Percentiles rank a stretch among this genome's conserved stretches.
Evolutionary conservation across 2,888 invertebrate genomes (phyloP).

Genomic region (Agrotis ipsilon): DNA sequence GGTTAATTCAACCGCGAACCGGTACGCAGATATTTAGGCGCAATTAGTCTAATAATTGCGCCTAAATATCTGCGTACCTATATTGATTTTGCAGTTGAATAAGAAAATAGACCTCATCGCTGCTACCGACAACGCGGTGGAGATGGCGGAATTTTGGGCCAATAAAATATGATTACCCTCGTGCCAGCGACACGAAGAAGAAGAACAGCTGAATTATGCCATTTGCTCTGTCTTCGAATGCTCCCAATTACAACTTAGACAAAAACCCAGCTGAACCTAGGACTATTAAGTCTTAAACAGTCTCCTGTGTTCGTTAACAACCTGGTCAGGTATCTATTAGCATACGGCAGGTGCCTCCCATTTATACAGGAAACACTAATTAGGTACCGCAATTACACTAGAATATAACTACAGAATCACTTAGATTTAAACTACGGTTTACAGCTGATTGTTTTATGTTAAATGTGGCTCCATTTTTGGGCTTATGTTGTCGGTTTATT

Average conservation of each 20-base stretch:
- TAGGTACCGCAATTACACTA: constrained; percentile 48
- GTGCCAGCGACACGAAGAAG: too few species aligned
- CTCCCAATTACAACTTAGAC: neutral
- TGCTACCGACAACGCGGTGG: too few species aligned
- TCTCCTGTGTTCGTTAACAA: constrained; percentile 34
- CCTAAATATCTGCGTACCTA: too few species aligned
- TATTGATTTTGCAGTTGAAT: too few species aligned
- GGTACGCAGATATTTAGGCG: too few species aligned
- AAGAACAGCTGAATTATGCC: too few species aligned
- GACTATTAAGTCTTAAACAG: neutral
- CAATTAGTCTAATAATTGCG: too few species aligned
- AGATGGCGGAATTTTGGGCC: too few species aligned
- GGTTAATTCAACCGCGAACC: too few species aligned
- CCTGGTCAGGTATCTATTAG: constrained; percentile 36
- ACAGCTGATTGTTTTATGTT: constrained; percentile 15
- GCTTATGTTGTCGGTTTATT: neutral
- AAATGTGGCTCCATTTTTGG: neutral
- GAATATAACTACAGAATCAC: constrained; percentile 24
- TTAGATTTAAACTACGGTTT: constrained; percentile 33
- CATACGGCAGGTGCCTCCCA: constrained; percentile 56
- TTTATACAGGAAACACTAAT: constrained; percentile 56
- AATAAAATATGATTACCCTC: too few species aligned
- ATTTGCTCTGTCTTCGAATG: neutral
- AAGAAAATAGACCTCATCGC: too few species aligned
- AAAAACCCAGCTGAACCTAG: constrained; percentile 3